Evolutionary conservation across 2,113 vertebrate species (phyloP).

Genomic region (Aleadryas rufinucha): DNA sequence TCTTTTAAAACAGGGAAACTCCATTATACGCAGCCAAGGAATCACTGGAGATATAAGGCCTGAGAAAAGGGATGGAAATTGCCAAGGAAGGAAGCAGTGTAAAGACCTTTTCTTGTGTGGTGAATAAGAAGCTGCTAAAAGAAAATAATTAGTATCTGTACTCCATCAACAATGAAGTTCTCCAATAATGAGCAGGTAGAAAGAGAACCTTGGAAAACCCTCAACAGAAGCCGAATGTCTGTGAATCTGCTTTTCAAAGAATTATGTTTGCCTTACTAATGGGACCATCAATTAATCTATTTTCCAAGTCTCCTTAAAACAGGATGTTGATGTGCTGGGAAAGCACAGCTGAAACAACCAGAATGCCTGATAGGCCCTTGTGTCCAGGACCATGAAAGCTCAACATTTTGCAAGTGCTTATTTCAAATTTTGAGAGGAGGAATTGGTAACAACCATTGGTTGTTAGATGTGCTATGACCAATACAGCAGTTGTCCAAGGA

Average conservation of each 20-base stretch:
- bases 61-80: conserved; percentile 13
- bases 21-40: conserved; percentile 22
- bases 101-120: conserved; percentile 5
- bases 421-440: neutral
- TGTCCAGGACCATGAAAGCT: neutral
- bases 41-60: conserved; percentile 9
- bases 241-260: neutral
- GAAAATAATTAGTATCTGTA: conserved; percentile 38
- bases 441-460: neutral
- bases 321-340: neutral
- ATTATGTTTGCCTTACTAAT: neutral
- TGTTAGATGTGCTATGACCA: neutral
- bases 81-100: conserved; percentile 37
- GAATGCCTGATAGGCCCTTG: neutral
- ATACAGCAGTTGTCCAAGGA: neutral
- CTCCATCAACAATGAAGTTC: neutral
- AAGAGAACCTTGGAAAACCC: conserved; percentile 11
- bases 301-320: neutral
- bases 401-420: neutral
- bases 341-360: neutral
- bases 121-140: conserved; percentile 34
- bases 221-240: neutral
- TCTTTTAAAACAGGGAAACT: neutral
- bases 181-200: conserved; percentile 19
- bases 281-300: neutral